Evolutionary conservation across 2,888 invertebrate genomes (phyloP).

Genomic region (Phortica okadai): DNA sequence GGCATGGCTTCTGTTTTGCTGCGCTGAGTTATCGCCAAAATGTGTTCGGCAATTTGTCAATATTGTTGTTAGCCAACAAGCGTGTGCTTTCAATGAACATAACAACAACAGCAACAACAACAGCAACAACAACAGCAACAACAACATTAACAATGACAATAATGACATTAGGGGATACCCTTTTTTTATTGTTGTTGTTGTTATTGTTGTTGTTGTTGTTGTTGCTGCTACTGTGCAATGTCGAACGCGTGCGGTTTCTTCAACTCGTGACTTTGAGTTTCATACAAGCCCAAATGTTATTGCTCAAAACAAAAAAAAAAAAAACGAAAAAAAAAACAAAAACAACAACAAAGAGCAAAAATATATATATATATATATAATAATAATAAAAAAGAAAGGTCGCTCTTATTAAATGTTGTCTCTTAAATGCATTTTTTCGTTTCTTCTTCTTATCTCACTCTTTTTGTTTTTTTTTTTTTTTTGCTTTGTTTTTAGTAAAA

Average conservation of each 20-base stretch:
- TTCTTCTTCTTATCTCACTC: background rate
- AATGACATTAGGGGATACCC: constrained; percentile 3
- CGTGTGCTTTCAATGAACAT: constrained; percentile 15
- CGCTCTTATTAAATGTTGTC: background rate
- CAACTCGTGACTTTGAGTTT: background rate
- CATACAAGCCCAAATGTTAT: background rate
- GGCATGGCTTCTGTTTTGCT: constrained; percentile 16
- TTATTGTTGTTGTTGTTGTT: background rate
- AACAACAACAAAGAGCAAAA: too few species aligned
- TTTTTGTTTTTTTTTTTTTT: background rate
- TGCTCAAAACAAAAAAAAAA: too few species aligned
- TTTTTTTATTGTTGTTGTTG: background rate
- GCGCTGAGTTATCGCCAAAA: constrained; percentile 30
- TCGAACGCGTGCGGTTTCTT: background rate
- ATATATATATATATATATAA: background rate
- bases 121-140: constrained; percentile 12
- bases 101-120: constrained; percentile 41
- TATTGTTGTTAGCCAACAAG: background rate
- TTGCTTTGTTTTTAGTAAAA: background rate
- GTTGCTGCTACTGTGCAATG: constrained; percentile 4
- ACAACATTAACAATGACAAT: constrained; percentile 30
- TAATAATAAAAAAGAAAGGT: background rate
- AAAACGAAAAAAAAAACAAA: too few species aligned
- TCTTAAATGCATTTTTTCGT: too few species aligned
- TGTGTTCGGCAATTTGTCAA: constrained; percentile 40